A percentile compares a stretch with the other conserved stretches of the same genome.
phyloP scores from a whole-genome alignment of 1,140 invertebrate genomes.

The Pollicipes pollicipes region DNA sequence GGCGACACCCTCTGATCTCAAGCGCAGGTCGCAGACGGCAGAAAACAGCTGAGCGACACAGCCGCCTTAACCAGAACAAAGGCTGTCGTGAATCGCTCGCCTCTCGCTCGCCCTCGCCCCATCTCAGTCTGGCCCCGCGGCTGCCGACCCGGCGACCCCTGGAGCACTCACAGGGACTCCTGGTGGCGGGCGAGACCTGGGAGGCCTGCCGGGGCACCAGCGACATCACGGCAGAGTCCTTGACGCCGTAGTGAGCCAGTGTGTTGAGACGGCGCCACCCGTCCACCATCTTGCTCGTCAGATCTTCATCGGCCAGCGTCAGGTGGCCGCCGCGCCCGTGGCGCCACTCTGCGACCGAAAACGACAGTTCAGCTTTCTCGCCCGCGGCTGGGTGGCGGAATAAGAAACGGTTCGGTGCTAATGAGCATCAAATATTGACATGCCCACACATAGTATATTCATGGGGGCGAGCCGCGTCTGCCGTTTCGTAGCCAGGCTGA shows the following conservation, averaged over 20 bases:
- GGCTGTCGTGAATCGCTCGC: too few species aligned
- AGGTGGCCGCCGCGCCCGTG: slow-evolving; percentile 78
- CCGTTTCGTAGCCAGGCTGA: neutral
- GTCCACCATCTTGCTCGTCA: slow-evolving; percentile 58
- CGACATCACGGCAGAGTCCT: slow-evolving; percentile 85
- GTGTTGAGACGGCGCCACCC: slow-evolving; percentile 85
- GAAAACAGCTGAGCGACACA: too few species aligned
- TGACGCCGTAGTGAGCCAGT: slow-evolving; percentile 77
- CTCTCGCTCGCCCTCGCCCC: too few species aligned
- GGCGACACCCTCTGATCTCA: too few species aligned
- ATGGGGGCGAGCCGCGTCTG: neutral
- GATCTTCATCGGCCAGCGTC: slow-evolving; percentile 79
- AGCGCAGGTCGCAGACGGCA: too few species aligned
- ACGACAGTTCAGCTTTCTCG: neutral
- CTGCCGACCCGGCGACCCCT: too few species aligned
- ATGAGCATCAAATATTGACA: neutral
- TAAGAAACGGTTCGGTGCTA: neutral
- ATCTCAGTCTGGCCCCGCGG: too few species aligned
- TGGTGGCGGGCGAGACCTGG: neutral
- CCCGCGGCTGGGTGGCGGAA: neutral
- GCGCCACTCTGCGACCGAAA: slow-evolving; percentile 55
- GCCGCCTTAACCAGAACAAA: too few species aligned
- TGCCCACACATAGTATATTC: neutral
- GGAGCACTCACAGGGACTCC: slow-evolving; percentile 6
- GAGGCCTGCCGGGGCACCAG: slow-evolving; percentile 45